A percentile compares a stretch with the other conserved stretches of the same genome.
phyloP scores from a whole-genome alignment of 92 coral and sea anemone genomes.

The Epizoanthus scotinus region DNA sequence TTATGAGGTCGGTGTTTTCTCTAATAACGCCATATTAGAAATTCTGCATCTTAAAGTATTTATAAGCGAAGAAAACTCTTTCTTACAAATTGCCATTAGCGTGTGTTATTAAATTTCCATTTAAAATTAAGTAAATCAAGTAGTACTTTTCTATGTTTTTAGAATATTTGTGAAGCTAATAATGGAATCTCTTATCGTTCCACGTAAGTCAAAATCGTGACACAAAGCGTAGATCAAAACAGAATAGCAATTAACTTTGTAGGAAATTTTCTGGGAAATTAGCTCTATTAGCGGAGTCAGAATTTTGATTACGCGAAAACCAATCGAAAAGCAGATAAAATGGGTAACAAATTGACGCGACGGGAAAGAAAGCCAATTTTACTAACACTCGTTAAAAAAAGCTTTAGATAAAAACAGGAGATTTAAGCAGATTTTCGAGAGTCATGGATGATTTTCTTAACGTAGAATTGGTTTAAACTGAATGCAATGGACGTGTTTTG shows the following conservation, averaged over 20 bases:
- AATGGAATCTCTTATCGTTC: not conserved
- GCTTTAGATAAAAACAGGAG: conserved; percentile 21
- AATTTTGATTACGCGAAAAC: conserved; percentile 1
- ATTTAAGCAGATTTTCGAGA: not conserved
- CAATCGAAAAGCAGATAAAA: conserved; percentile 7
- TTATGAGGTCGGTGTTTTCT: not conserved
- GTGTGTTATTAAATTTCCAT: not conserved
- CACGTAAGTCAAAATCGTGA: conserved; percentile 15
- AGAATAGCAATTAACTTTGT: not conserved
- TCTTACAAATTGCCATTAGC: not conserved
- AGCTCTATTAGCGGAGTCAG: conserved; percentile 23
- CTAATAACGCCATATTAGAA: conserved; percentile 26
- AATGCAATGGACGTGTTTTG: too few species aligned
- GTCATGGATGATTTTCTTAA: not conserved
- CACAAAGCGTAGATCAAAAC: not conserved
- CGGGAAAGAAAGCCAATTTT: conserved; percentile 57
- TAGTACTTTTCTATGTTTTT: not conserved
- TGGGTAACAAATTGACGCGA: conserved; percentile 28
- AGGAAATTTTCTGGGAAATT: conserved; percentile 1
- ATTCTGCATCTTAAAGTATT: not conserved
- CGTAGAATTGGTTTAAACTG: too few species aligned
- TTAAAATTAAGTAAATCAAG: not conserved
- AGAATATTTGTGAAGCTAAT: conserved; percentile 4
- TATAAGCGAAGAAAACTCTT: not conserved
- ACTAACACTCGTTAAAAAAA: conserved; percentile 51